phyloP scores from a whole-genome alignment of 2,113 vertebrate species.

The Chaenogobius annularis region DNA sequence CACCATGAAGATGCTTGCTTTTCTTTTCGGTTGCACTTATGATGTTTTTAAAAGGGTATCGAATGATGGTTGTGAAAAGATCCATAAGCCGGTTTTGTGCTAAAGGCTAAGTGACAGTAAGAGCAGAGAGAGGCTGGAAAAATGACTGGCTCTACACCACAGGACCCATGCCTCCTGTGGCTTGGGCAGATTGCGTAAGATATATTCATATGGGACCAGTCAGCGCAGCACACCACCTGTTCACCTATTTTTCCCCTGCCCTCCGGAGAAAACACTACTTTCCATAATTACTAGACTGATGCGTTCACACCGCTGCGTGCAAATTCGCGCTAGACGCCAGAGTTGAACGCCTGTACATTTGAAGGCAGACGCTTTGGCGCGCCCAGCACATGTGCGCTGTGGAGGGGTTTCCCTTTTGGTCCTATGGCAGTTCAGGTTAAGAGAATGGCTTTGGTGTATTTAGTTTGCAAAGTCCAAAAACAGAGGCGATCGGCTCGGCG shows the following conservation, averaged over 20 bases:
- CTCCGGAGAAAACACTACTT: not conserved
- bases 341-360: no score
- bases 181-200: not conserved
- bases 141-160: not conserved
- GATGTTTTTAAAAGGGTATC: not conserved
- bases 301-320: no score
- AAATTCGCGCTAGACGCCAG: no score
- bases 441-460: no score
- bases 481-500: no score
- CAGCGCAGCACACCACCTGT: not conserved
- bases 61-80: not conserved
- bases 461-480: no score
- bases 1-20: not conserved
- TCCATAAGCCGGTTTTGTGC: not conserved
- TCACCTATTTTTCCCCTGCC: not conserved
- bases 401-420: no score
- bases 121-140: not conserved
- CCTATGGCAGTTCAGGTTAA: no score
- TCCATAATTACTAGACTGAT: no score
- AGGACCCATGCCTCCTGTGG: not conserved
- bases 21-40: not conserved
- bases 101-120: conserved; percentile 4
- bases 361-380: no score
- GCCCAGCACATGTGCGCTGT: no score
- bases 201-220: conserved; percentile 2